phyloP scores from a whole-genome alignment of 1,140 invertebrate species.

The Artemia franciscana region DNA sequence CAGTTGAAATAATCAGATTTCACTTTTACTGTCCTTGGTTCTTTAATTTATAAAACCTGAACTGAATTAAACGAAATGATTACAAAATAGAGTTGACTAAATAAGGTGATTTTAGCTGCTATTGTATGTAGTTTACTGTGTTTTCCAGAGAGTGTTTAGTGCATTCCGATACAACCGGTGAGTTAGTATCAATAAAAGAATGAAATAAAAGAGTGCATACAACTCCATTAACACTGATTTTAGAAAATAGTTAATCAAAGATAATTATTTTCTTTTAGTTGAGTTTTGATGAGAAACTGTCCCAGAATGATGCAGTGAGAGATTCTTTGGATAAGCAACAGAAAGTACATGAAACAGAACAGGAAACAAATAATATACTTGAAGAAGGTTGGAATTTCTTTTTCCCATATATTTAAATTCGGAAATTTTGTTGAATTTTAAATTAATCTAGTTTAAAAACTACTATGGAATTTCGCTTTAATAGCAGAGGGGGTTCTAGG shows the following conservation, averaged over 20 bases:
- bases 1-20: no score
- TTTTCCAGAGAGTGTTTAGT: background rate
- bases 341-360: constrained; percentile 14
- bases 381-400: constrained; percentile 4
- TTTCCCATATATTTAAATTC: background rate
- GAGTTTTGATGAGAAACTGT: constrained; percentile 12
- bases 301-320: constrained; percentile 16
- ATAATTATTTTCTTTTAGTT: constrained; percentile 10
- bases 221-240: background rate
- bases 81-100: no score
- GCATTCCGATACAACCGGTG: background rate
- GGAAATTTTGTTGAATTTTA: no score
- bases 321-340: constrained; percentile 16
- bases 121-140: constrained; percentile 1
- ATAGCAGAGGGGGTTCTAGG: no score
- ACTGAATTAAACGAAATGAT: no score
- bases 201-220: background rate
- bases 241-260: background rate
- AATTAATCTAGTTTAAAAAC: no score
- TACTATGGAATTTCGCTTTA: no score
- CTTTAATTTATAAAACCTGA: no score
- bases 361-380: constrained; percentile 12
- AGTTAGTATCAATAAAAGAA: background rate
- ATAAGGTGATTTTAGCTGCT: no score
- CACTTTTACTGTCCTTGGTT: no score